Base-by-base conservation (phyloP, 2,113 vertebrate species). In the Synodontis membranacea region DNA sequence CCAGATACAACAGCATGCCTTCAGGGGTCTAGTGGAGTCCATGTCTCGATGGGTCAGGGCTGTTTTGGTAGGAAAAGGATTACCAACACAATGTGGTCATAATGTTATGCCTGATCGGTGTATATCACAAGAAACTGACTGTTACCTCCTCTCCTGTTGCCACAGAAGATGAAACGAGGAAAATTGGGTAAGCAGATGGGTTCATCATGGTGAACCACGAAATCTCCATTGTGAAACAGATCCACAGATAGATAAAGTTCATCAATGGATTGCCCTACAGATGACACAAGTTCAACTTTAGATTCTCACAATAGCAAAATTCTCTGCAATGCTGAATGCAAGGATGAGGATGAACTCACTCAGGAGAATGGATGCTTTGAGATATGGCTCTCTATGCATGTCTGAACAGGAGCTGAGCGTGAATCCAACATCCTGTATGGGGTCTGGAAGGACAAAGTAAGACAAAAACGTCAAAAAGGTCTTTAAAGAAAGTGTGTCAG, bases 361-460 rank as follows among this genome's bases (percentile, higher is more conserved):
- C 39, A 89, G 82, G 78, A 79, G 44, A 31, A 88, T 3, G 46
- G 84, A 79, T 54, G 78, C 21, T 78, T 34, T 81, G 21, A 15
- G 50, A 2, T 58, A 28, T 3, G 21, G 25, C 19, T 56, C 10
- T 6, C 54, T 52, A 17, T 21, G 21, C 1, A 46, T 56, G 17
- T 84, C 42, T 74, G 66, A 50, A 37, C 86, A 90, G 34, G 89
- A 70, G 37, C 56, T 74, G 21, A 90, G 52, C 2, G 76, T 72
- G 17, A 88, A 50, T 17, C 84, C 87, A 11, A 90, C 46, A 42
- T 90, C 89, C 82, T 88, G 84, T 42, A 84, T 74, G 48, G 75
- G 75, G 76, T 90, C 87, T 90, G 75, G 60, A 15, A 66, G 5
- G 52, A 68, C 48, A 37, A 66, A 7, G 34, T 58, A 10, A 28